These are phyloP conservation scores for Gymnogyps californianus DNA, from an alignment of 2,113 vertebrate genomes.

Conservation along the genomic window DNA sequence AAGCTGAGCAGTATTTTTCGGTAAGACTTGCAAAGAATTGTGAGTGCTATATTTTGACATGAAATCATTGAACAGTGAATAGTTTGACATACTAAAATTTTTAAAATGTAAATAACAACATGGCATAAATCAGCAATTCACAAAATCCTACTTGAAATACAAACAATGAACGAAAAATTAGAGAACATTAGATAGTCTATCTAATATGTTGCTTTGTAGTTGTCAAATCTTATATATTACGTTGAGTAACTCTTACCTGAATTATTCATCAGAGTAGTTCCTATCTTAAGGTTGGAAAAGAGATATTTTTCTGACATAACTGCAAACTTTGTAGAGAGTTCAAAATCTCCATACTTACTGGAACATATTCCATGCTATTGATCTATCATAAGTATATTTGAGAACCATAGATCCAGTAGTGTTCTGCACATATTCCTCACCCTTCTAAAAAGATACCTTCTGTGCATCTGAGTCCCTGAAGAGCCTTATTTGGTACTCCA, in stretches of 20 bases:
- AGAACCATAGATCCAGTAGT: not conserved
- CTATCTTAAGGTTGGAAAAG: not conserved
- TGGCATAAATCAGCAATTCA: not conserved
- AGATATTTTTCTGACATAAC: not conserved
- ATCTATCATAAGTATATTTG: not conserved
- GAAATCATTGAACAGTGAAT: not conserved
- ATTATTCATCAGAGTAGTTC: not conserved
- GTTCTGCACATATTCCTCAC: not conserved
- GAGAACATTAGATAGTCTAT: not conserved
- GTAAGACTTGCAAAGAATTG: conserved; percentile 72
- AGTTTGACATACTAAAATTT: not conserved
- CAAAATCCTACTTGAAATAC: not conserved
- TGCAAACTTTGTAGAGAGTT: not conserved
- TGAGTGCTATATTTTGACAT: not conserved
- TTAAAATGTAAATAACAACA: not conserved
- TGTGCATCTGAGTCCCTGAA: not conserved
- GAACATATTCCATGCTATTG: not conserved
- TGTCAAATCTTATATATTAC: not conserved
- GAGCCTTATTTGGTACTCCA: not conserved
- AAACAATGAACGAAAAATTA: not conserved
- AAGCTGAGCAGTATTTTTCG: conserved; percentile 99
- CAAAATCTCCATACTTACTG: not conserved
- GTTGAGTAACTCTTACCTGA: not conserved
- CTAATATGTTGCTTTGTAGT: not conserved
- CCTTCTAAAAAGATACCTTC: not conserved